phyloP scores from a whole-genome alignment of 2,113 vertebrate species.

The Calypte anna region DNA sequence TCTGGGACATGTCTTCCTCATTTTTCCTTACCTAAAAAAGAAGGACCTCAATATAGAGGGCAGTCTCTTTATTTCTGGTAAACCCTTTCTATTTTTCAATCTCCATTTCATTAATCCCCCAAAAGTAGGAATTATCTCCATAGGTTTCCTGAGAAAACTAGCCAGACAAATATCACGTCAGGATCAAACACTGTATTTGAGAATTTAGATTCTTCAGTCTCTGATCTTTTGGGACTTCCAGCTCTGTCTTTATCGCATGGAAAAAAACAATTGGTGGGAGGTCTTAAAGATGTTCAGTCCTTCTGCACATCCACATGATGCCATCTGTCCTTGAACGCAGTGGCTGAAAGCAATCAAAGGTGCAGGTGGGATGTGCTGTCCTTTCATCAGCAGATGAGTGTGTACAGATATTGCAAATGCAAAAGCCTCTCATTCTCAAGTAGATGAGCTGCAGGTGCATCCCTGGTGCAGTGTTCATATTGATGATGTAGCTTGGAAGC shows the following conservation, averaged over 20 bases:
- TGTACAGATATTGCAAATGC: background rate
- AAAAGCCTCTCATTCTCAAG: background rate
- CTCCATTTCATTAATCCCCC: background rate
- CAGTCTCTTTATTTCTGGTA: background rate
- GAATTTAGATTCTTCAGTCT: background rate
- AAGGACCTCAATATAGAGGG: background rate
- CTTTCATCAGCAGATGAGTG: background rate
- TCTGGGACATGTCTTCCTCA: background rate
- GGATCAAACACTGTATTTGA: background rate
- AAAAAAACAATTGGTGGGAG: background rate
- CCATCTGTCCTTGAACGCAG: background rate
- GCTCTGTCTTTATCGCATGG: background rate
- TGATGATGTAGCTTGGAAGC: background rate
- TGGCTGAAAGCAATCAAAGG: background rate
- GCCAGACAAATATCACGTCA: background rate
- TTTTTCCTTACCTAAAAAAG: background rate
- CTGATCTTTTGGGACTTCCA: background rate
- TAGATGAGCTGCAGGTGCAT: conserved; percentile 7
- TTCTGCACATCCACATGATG: background rate
- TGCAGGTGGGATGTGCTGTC: background rate
- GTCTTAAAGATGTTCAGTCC: background rate
- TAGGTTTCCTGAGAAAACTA: background rate
- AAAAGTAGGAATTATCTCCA: background rate
- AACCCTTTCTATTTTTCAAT: background rate
- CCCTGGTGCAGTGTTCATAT: background rate